A percentile compares a stretch with the other conserved stretches of the same genome.
Evolutionary conservation across 2,888 invertebrate genomes (phyloP).

Genomic region (Acanthoscelides obtectus): DNA sequence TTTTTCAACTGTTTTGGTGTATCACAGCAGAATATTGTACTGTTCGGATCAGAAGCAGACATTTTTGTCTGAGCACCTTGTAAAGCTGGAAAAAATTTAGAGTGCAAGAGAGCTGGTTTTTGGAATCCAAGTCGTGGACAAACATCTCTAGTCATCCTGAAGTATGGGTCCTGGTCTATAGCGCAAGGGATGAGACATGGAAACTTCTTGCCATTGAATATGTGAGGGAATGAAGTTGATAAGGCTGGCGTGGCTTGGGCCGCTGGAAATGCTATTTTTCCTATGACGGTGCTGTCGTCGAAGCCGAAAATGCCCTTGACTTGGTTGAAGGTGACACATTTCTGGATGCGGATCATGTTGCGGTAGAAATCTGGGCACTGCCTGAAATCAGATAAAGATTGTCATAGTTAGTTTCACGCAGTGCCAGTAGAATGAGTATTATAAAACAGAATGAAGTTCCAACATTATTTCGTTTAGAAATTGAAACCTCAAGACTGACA

Average conservation of each 20-base stretch:
- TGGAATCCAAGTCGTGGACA: conserved; percentile 79
- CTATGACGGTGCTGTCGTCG: conserved; percentile 91
- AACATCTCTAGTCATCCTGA: conserved; percentile 98
- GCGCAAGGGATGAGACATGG: conserved; percentile 93
- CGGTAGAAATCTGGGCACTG: conserved; percentile 87
- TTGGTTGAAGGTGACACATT: conserved; percentile 95
- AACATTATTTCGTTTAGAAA: no score
- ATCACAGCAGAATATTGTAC: conserved; percentile 93
- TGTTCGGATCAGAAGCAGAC: conserved; percentile 93
- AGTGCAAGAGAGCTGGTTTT: conserved; percentile 86
- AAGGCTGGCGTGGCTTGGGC: conserved; percentile 95
- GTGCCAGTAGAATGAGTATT: no score
- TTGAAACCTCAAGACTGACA: no score
- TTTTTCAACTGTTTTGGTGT: conserved; percentile 93
- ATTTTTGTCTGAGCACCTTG: conserved; percentile 98
- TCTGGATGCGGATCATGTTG: conserved; percentile 89
- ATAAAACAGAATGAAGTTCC: no score
- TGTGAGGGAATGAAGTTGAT: conserved; percentile 83
- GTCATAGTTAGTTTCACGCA: no score
- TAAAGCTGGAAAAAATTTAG: conserved; percentile 60
- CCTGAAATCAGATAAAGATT: conserved; percentile 47
- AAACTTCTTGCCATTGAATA: conserved; percentile 77
- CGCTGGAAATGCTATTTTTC: conserved; percentile 95
- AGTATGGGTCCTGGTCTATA: conserved; percentile 99
- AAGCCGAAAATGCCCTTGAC: conserved; percentile 98